A percentile compares a stretch with the other conserved stretches of the same genome.
These are phyloP conservation scores for Drosophila borborema DNA, from an alignment of 2,888 invertebrate genomes.

Conservation along the genomic window DNA sequence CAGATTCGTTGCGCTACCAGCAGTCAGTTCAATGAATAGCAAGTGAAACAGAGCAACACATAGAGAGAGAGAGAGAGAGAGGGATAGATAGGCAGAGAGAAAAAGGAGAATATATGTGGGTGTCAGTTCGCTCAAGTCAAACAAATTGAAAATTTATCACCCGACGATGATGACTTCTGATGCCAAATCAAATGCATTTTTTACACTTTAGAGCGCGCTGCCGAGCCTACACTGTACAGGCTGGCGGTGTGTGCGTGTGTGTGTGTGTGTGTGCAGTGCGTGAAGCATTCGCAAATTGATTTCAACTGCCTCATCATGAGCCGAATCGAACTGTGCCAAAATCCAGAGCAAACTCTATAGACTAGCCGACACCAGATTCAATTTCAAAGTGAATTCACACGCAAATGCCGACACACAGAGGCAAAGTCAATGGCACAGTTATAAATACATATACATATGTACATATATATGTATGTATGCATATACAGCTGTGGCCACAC, in stretches of 20 bases:
- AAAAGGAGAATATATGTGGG: constrained; percentile 35
- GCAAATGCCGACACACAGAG: constrained; percentile 66
- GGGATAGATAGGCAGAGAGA: neutral
- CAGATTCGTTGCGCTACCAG: constrained; percentile 72
- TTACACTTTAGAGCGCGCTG: constrained; percentile 56
- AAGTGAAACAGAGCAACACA: constrained; percentile 9
- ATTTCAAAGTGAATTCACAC: constrained; percentile 81
- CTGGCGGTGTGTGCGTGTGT: neutral
- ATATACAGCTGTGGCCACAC: neutral
- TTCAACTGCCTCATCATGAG: constrained; percentile 57
- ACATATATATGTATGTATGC: neutral
- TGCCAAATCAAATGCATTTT: constrained; percentile 74
- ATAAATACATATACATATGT: neutral
- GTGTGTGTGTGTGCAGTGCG: constrained; percentile 25
- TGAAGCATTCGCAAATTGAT: constrained; percentile 77
- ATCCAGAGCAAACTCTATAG: constrained; percentile 39
- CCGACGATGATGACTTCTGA: constrained; percentile 68
- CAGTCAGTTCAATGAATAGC: constrained; percentile 35
- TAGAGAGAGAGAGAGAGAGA: neutral
- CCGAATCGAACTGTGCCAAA: constrained; percentile 43
- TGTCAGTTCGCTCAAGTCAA: constrained; percentile 70
- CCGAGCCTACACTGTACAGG: neutral
- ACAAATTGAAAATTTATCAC: constrained; percentile 79
- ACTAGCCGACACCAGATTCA: constrained; percentile 43
- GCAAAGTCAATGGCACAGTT: constrained; percentile 48